Evolutionary conservation across 2,888 invertebrate species (phyloP).

Genomic region (Temnothorax rugatulus): DNA sequence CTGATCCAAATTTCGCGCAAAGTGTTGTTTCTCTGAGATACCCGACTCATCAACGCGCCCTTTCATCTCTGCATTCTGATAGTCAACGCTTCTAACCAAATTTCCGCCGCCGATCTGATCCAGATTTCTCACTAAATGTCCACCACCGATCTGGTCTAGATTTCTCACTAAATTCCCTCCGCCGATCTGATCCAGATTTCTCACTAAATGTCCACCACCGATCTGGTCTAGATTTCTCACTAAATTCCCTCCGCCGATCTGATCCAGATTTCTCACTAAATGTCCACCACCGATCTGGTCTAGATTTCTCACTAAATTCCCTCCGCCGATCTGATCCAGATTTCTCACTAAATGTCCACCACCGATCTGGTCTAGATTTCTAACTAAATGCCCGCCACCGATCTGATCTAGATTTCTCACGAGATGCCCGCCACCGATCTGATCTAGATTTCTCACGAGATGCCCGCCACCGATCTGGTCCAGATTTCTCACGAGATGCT

Average conservation of each 20-base stretch:
- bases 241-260: neutral
- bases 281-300: neutral
- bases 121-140: conserved; percentile 28
- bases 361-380: neutral
- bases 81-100: conserved; percentile 64
- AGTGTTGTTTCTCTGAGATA: neutral
- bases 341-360: conserved; percentile 34
- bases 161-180: conserved; percentile 38
- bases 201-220: neutral
- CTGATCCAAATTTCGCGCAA: conserved; percentile 60
- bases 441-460: conserved; percentile 44
- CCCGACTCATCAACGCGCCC: neutral
- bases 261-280: conserved; percentile 44
- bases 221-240: conserved; percentile 1
- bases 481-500: neutral
- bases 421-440: neutral
- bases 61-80: neutral
- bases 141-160: neutral
- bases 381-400: neutral
- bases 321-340: neutral
- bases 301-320: conserved; percentile 25
- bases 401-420: conserved; percentile 54
- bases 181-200: conserved; percentile 35
- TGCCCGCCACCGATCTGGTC: neutral
- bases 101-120: conserved; percentile 47